These are phyloP conservation scores for Drosophila ohnishii DNA, from an alignment of 1,140 invertebrate genomes.

Conservation along the genomic window DNA sequence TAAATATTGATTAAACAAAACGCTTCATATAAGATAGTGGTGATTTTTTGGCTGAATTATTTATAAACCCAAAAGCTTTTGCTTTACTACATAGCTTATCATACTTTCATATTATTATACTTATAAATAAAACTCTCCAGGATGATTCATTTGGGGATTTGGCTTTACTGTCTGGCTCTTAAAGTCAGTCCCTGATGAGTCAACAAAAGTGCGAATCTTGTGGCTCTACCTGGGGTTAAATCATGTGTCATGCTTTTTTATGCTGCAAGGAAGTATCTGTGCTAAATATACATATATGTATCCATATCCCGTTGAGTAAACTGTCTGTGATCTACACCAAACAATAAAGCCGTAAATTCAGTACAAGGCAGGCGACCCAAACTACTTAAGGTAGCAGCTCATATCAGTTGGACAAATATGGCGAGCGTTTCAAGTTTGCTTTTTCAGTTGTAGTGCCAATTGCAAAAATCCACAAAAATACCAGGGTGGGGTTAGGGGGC, in stretches of 20 bases:
- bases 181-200: slow-evolving; percentile 16
- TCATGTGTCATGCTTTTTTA: slow-evolving; percentile 34
- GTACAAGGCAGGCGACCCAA: neutral
- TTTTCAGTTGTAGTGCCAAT: slow-evolving; percentile 39
- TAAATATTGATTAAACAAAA: slow-evolving; percentile 7
- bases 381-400: slow-evolving; percentile 9
- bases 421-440: slow-evolving; percentile 3
- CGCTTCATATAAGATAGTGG: neutral
- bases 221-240: slow-evolving; percentile 12
- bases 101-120: neutral
- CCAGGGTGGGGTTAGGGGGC: slow-evolving; percentile 6
- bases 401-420: slow-evolving; percentile 37
- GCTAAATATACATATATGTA: neutral
- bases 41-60: neutral
- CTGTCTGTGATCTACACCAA: slow-evolving; percentile 3
- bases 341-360: slow-evolving; percentile 18
- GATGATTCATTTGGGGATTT: slow-evolving; percentile 22
- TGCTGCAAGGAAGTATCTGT: slow-evolving; percentile 13
- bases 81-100: neutral
- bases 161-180: slow-evolving; percentile 13
- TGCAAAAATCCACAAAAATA: slow-evolving; percentile 44
- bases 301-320: neutral
- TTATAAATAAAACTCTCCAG: neutral
- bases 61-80: no score
- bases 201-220: slow-evolving; percentile 22